Evolutionary conservation across 2,113 vertebrate genomes (phyloP), one percentile per base, ranked within the genome.

Genomic region (Solea solea): DNA sequence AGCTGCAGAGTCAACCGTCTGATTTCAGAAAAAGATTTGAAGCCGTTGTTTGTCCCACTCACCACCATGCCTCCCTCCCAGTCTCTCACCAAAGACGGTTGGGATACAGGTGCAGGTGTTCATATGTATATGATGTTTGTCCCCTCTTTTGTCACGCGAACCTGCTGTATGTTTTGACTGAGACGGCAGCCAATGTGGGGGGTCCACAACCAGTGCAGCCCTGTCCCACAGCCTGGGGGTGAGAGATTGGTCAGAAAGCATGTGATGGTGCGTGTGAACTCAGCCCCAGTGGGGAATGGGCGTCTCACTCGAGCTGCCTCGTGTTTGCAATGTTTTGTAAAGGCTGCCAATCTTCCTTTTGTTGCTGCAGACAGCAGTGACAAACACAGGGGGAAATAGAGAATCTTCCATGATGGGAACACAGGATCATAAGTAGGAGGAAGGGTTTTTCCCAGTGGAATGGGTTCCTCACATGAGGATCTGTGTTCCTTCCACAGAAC

Each of bases 111-210:
- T 74, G 55, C 86, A 89, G 87, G 83, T 90, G 86, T 86, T 77
- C 67, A 50, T 52, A 57, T 56, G 10, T 68, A 84, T 61, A 42
- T 67, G 60, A 79, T 75, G 76, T 81, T 81, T 84, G 55, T 81
- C 61, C 64, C 69, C 25, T 39, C 70, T 73, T 81, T 68, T 87
- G 82, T 89, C 84, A 86, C 77, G 74, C 87, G 27, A 87, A 50
- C 78, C 69, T n/a, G 9, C 67, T 51, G 34, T 15, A 49, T 90
- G 84, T 91, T 91, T 87, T 91, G 90, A 87, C 83, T 87, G 64
- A 89, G 44, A 21, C 56, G 2, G 64, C 70, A 65, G 42, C 67
- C 68, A 13, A 15, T 70, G 84, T 86, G 84, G 84, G 87, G 85
- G 84, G 82, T 85, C 81, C 50, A 52, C 57, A 9, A 50, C 27